These are phyloP conservation scores for Aspiorhynchus laticeps DNA, from an alignment of 2,113 vertebrate genomes.

Conservation along the genomic window DNA sequence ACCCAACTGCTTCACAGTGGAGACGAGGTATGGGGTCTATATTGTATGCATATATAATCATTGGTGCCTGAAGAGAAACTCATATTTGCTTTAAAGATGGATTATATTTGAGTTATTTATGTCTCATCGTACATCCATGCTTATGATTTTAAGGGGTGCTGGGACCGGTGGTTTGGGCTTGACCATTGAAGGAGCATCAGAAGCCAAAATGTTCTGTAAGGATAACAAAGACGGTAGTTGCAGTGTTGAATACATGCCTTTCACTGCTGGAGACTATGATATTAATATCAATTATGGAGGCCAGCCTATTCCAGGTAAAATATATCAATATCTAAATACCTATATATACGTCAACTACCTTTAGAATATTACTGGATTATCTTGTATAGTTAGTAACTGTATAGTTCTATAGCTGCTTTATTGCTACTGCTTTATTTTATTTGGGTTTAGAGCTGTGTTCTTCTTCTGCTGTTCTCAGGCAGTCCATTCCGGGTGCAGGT, in stretches of 20 bases:
- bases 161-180: constrained; percentile 92
- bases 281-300: constrained; percentile 96
- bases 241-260: constrained; percentile 92
- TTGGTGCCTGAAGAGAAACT: neutral
- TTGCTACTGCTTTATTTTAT: no score
- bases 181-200: constrained; percentile 92
- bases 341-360: neutral
- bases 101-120: neutral
- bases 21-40: constrained; percentile 71
- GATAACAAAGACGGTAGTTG: constrained; percentile 98
- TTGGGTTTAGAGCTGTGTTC: neutral
- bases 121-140: neutral
- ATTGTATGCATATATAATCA: neutral
- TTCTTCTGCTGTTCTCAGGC: constrained; percentile 68
- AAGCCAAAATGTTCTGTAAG: constrained; percentile 97
- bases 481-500: constrained; percentile 92
- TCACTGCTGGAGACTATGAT: constrained; percentile 88
- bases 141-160: constrained; percentile 80
- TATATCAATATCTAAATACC: neutral
- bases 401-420: constrained; percentile 4
- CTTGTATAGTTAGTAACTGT: neutral
- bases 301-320: constrained; percentile 84
- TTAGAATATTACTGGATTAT: neutral
- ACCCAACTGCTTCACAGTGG: constrained; percentile 93
- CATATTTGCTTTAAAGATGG: neutral